A percentile compares a stretch with the other conserved stretches of the same genome.
Evolutionary conservation across 2,888 invertebrate genomes (phyloP).

Genomic region (Cylindroiulus punctatus): DNA sequence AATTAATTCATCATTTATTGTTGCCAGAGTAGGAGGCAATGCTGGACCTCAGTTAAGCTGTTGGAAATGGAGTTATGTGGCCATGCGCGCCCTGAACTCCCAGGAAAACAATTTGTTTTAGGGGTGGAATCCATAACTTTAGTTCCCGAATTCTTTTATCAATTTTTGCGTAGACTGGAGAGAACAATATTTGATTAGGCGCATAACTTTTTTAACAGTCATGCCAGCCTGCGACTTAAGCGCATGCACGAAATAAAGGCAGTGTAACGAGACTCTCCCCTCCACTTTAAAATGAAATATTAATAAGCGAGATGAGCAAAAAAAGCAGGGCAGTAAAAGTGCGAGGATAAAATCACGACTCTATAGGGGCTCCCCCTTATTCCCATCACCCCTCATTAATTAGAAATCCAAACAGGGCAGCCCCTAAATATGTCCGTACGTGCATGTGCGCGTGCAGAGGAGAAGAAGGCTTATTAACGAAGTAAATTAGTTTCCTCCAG

Average conservation of each 20-base stretch:
- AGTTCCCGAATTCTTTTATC: background rate
- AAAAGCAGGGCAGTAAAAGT: background rate
- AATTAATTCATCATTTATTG: background rate
- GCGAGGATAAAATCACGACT: constrained; percentile 18
- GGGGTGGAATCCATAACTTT: background rate
- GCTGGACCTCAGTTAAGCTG: background rate
- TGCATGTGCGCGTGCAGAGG: background rate
- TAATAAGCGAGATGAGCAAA: background rate
- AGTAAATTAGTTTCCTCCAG: constrained; percentile 18
- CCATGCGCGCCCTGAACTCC: background rate
- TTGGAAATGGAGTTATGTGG: too few relatives aligned
- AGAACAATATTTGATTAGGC: background rate
- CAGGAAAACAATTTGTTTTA: background rate
- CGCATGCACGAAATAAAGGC: background rate
- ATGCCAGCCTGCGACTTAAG: background rate
- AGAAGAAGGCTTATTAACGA: constrained; percentile 18
- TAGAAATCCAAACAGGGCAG: constrained; percentile 11
- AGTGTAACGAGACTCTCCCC: constrained; percentile 10
- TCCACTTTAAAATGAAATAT: constrained; percentile 18
- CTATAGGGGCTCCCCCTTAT: constrained; percentile 18
- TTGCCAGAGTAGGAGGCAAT: background rate
- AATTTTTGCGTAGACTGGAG: background rate
- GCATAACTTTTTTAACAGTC: constrained; percentile 1
- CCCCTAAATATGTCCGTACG: constrained; percentile 18
- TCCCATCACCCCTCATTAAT: constrained; percentile 18